Base-by-base conservation (phyloP, 2,113 vertebrate genomes). In the Trichomycterus rosablanca region DNA sequence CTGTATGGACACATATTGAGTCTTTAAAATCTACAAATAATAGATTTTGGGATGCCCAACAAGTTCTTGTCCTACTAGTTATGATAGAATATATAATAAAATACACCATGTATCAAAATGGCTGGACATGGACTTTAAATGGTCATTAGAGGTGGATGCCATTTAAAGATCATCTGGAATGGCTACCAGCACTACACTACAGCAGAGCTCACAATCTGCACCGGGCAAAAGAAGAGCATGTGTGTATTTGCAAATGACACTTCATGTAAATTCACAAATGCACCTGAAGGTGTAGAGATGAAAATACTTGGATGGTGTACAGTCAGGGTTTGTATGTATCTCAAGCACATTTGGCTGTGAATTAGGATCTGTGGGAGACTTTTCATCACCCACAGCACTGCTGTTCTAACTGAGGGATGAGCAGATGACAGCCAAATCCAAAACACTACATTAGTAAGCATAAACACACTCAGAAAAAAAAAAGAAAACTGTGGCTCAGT, bases 61-160 rank as follows among this genome's bases (percentile, higher is more conserved):
- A n/a, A n/a, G n/a, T n/a, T n/a, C n/a, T n/a, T n/a, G n/a, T n/a
- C n/a, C n/a, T n/a, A n/a, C n/a, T n/a, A n/a, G n/a, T n/a, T n/a
- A n/a, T n/a, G n/a, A n/a, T n/a, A n/a, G n/a, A n/a, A n/a, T n/a
- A n/a, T n/a, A n/a, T n/a, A n/a, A n/a, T n/a, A n/a, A 28, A 32
- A 3, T 58, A 60, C 61, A 67, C 65, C 70, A 75, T 71, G 72
- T 79, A 74, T 78, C 75, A 76, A 68, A 73, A 71, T 72, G 57
- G 44, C 22, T 48, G 69, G 81, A 49, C 54, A 50, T 16, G n/a
- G 57, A 55, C 74, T 77, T 49, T 69, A 74, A 74, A 78, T 73
- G 72, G 70, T 7, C 26, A 83, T 82, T 78, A 83, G n/a, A n/a
- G n/a, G n/a, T n/a, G n/a, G n/a, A n/a, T n/a, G 55, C 42, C 48